phyloP scores from a whole-genome alignment of 2,888 invertebrate species.

The Fissipunctia ypsillon region DNA sequence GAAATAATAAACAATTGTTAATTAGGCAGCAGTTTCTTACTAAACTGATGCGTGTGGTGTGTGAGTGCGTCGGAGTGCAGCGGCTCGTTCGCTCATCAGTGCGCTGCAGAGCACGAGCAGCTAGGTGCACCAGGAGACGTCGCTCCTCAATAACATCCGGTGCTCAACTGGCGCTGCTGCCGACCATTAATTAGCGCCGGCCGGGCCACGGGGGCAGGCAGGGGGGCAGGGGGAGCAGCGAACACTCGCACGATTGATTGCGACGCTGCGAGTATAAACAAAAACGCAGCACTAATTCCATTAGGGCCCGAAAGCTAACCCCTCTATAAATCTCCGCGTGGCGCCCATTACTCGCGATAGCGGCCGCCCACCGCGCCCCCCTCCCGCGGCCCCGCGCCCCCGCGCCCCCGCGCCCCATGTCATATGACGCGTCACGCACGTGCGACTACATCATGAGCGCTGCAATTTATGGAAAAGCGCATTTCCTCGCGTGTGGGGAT shows the following conservation, averaged over 20 bases:
- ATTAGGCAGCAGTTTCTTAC: background rate
- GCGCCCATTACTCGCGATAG: constrained; percentile 73
- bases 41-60: background rate
- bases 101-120: background rate
- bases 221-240: constrained; percentile 7
- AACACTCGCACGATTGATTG: constrained; percentile 66
- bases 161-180: constrained; percentile 64
- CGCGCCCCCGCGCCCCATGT: constrained; percentile 57
- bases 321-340: constrained; percentile 80
- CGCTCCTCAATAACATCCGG: constrained; percentile 34
- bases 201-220: constrained; percentile 6
- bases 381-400: constrained; percentile 62
- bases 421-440: constrained; percentile 55
- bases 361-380: constrained; percentile 66
- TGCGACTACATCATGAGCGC: constrained; percentile 57
- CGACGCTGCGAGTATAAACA: constrained; percentile 76
- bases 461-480: constrained; percentile 77
- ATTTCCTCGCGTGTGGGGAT: constrained; percentile 65
- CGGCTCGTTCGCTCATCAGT: background rate
- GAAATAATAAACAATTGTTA: too few relatives aligned
- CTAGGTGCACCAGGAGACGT: background rate
- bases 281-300: constrained; percentile 82
- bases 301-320: constrained; percentile 81
- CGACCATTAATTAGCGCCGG: constrained; percentile 74
- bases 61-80: too few relatives aligned